phyloP scores from a whole-genome alignment of 2,113 vertebrate species.

The Oplegnathus fasciatus region DNA sequence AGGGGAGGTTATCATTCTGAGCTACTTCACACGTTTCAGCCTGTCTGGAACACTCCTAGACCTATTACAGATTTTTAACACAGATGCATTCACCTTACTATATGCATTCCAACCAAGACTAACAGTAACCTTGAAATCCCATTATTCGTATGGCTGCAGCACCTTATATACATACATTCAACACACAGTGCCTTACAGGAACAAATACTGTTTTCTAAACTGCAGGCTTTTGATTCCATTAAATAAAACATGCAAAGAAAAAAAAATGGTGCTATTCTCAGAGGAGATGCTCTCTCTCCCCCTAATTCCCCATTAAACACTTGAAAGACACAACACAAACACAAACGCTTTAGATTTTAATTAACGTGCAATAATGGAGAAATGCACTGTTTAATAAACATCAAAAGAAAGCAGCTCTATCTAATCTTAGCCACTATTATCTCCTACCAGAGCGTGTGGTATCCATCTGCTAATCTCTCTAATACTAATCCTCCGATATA shows the following conservation, averaged over 20 bases:
- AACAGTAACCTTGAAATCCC: not conserved
- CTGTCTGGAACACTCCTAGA: not conserved
- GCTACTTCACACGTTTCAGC: not conserved
- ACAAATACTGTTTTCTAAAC: not conserved
- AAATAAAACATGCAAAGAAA: not conserved
- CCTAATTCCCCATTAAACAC: conserved; percentile 1
- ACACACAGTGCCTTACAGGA: not conserved
- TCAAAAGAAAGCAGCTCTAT: conserved; percentile 23
- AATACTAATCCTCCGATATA: not conserved
- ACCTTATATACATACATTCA: not conserved
- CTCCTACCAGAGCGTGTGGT: conserved; percentile 9
- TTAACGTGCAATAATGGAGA: conserved; percentile 1
- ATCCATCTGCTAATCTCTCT: conserved; percentile 7
- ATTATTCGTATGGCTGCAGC: not conserved
- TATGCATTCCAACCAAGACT: not conserved
- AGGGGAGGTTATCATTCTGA: not conserved
- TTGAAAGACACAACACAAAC: conserved; percentile 28
- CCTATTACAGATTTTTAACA: not conserved
- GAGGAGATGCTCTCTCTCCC: not conserved
- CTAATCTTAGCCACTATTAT: conserved; percentile 15
- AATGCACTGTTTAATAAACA: conserved; percentile 29
- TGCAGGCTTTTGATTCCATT: conserved; percentile 5
- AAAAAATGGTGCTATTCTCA: not conserved
- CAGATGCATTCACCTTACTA: not conserved
- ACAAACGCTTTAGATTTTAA: conserved; percentile 31